Conservation (phyloP, 2,113 vertebrate species). For the Pedetes capensis region DNA sequence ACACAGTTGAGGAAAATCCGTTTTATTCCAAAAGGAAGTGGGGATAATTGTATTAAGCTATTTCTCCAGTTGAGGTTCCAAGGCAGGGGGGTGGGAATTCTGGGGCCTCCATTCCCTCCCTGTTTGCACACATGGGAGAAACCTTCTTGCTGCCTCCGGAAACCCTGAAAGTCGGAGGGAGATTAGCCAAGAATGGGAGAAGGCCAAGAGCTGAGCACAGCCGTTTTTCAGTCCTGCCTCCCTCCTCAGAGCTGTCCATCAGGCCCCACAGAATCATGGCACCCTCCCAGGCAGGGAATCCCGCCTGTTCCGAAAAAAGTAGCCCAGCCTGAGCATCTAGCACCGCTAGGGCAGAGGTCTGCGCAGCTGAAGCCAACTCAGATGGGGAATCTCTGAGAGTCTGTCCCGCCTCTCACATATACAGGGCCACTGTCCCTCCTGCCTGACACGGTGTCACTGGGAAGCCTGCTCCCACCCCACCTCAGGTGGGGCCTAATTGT, state of each 20-base stretch:
- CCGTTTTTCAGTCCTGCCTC: fast-evolving
- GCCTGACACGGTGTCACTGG: neutral
- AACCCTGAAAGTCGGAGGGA: neutral
- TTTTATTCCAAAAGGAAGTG: conserved; percentile 1
- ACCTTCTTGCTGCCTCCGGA: neutral
- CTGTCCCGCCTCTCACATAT: neutral
- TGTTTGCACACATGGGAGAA: neutral
- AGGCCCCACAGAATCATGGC: neutral
- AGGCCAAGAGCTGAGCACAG: neutral
- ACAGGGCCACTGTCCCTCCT: neutral
- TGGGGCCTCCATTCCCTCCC: neutral
- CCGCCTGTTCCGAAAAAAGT: neutral
- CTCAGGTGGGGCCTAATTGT: neutral
- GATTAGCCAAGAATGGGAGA: neutral
- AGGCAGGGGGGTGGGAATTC: neutral
- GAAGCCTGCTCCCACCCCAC: neutral
- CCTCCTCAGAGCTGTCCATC: neutral
- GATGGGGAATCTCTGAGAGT: neutral
- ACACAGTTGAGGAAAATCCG: neutral
- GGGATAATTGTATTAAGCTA: neutral
- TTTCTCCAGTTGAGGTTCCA: neutral
- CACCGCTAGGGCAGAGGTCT: neutral
- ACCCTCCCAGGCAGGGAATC: neutral
- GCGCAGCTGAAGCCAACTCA: neutral
- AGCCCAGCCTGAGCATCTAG: fast-evolving